A percentile compares a stretch with the other conserved stretches of the same genome.
These are phyloP conservation scores for Centropus bengalensis DNA, from an alignment of 2,113 vertebrate species.

Conservation along the genomic window DNA sequence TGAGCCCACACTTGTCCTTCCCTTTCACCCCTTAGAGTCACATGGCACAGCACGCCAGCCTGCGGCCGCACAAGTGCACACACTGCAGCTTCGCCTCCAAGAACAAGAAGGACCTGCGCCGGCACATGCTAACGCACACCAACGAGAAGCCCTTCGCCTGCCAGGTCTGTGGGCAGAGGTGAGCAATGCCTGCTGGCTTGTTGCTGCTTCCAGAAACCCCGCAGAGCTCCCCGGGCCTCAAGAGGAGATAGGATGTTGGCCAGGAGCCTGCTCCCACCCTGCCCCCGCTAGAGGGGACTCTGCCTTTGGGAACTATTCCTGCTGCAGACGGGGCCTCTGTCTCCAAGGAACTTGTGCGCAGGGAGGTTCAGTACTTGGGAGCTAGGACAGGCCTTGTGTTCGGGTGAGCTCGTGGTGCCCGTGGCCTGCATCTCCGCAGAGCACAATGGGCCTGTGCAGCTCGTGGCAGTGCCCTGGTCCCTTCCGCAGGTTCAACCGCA, in stretches of 20 bases:
- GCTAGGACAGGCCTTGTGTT: rapidly evolving
- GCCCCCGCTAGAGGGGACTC: background rate
- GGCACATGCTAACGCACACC: conserved; percentile 95
- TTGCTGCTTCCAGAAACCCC: background rate
- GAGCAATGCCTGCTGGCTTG: background rate
- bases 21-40: conserved; percentile 78
- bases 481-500: conserved; percentile 90
- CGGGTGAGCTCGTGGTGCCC: rapidly evolving
- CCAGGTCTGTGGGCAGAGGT: conserved; percentile 95
- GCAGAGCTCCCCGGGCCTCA: background rate
- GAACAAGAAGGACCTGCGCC: conserved; percentile 97
- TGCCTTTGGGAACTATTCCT: rapidly evolving
- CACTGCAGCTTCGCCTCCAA: conserved; percentile 97
- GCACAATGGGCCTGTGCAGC: background rate
- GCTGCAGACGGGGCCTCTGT: background rate
- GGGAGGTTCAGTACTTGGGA: background rate
- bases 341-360: background rate
- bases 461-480: rapidly evolving
- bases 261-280: background rate
- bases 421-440: background rate
- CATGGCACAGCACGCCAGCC: conserved; percentile 89
- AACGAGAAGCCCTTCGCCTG: conserved; percentile 98
- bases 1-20: background rate
- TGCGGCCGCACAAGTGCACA: conserved; percentile 93
- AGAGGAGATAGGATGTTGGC: background rate